Base-by-base conservation (phyloP, 2,888 invertebrate species). In the Drosophila formosana region DNA sequence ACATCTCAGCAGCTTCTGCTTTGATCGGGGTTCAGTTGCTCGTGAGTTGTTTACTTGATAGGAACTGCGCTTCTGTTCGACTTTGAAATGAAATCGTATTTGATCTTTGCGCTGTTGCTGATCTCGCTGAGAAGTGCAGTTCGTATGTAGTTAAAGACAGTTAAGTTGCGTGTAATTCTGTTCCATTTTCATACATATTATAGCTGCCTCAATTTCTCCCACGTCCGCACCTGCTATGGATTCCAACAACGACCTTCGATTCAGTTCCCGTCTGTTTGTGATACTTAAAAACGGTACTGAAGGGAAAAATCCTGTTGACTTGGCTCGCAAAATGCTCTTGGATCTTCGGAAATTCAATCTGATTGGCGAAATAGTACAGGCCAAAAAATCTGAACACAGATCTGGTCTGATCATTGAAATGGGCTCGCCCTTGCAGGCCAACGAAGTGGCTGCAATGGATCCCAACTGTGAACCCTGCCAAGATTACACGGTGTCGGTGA, bases 291-390 rank as follows among this genome's bases (percentile, higher is more conserved):
- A 6, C 0, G 37, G 3, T 1, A 9, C 0, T 0, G 37, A 4
- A n/a, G 9, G 4, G 0, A 30, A 18, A 18, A 18, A 30, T 30
- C 37, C 80, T 0, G 52, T 76, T 0, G 8, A 41, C 3, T 4
- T 53, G 13, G 60, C 72, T 0, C 64, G 65, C 0, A 39, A 47
- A 1, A 45, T 74, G 8, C 26, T 78, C 3, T 6, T 25, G 1
- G 47, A 70, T 0, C 0, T 81, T 9, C 9, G 60, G 3, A 50
- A 45, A 3, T 63, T 25, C 5, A 45, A 72, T 11, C 66, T 80
- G 37, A 32, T 73, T 1, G 30, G 11, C 3, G 62, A 80, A 18
- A 62, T 78, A 7, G 62, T 45, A 13, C 81, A 73, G 30, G 78
- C 78, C 2, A 65, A 26, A 13, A 5, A 18, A 13, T 11, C 45